Percentiles rank a stretch among this genome's conserved stretches.
These are phyloP conservation scores for Aleiodes testaceus DNA, from an alignment of 2,888 invertebrate species.

Conservation along the genomic window DNA sequence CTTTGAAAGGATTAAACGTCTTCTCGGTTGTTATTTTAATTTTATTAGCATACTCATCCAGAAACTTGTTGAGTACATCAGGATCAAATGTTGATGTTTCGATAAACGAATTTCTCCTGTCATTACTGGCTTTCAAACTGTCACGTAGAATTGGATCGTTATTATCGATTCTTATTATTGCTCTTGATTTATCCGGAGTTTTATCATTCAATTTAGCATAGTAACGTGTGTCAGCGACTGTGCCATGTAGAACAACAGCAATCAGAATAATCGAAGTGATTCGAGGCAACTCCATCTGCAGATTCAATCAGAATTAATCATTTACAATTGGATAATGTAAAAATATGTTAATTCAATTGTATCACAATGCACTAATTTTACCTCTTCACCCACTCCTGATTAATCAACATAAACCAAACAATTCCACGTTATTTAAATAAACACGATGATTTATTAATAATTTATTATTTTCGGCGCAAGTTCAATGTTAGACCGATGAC, in stretches of 20 bases:
- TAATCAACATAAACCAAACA: conserved; percentile 4
- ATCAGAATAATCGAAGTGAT: conserved; percentile 56
- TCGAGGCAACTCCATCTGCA: conserved; percentile 62
- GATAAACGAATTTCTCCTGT: conserved; percentile 59
- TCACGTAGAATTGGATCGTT: conserved; percentile 56
- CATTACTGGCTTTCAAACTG: conserved; percentile 54
- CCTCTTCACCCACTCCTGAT: conserved; percentile 15
- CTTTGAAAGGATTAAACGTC: conserved; percentile 54
- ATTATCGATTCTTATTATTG: conserved; percentile 57
- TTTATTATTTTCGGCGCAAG: neutral
- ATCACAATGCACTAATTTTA: conserved; percentile 38
- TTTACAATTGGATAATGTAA: neutral
- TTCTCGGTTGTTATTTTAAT: conserved; percentile 71
- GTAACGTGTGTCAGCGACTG: conserved; percentile 55
- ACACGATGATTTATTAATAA: neutral
- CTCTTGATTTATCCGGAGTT: conserved; percentile 46
- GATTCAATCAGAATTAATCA: conserved; percentile 27
- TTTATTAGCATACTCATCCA: conserved; percentile 78
- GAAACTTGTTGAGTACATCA: conserved; percentile 78
- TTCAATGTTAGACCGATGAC: conserved; percentile 56
- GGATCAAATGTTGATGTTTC: conserved; percentile 74
- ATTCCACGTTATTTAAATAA: neutral
- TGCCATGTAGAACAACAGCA: conserved; percentile 48
- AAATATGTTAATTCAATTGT: neutral
- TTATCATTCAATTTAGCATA: conserved; percentile 53